Conservation (phyloP, 2,113 vertebrate genomes). For the Arothron firmamentum region DNA sequence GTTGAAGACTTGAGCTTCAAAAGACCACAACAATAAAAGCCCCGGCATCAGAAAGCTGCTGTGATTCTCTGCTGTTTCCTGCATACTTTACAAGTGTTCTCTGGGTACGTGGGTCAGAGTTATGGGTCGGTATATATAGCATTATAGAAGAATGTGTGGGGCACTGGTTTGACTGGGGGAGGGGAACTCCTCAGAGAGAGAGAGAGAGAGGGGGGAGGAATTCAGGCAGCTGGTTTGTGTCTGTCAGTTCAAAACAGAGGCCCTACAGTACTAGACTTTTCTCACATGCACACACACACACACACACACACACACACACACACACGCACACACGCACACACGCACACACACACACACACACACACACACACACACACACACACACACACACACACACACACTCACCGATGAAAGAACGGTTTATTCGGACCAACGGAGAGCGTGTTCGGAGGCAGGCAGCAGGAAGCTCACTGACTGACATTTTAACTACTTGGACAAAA, state of each 20-base stretch:
- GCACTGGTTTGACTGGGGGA: constrained; percentile 45
- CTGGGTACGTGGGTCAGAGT: constrained; percentile 6
- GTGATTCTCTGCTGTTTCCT: constrained; percentile 10
- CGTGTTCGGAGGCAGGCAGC: constrained; percentile 47
- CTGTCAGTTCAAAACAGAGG: constrained; percentile 68
- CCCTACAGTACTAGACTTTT: constrained; percentile 59
- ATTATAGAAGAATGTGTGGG: constrained; percentile 48
- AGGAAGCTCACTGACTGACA: constrained; percentile 50
- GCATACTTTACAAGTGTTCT: constrained; percentile 5
- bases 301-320: constrained; percentile 17
- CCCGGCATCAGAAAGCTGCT: background rate
- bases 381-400: constrained; percentile 26
- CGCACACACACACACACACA: constrained; percentile 19
- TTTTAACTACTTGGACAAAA: constrained; percentile 50
- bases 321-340: constrained; percentile 23
- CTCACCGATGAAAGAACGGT: constrained; percentile 64
- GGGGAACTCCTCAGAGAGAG: constrained; percentile 54
- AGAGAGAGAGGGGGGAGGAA: constrained; percentile 58
- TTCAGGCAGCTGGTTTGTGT: constrained; percentile 69
- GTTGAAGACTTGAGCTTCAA: constrained; percentile 9
- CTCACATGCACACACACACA: constrained; percentile 20
- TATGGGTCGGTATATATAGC: constrained; percentile 14
- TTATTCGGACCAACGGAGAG: constrained; percentile 66
- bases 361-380: constrained; percentile 24
- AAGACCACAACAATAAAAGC: background rate